Conservation (phyloP, 2,113 vertebrate species). For the Heliornis fulica region DNA sequence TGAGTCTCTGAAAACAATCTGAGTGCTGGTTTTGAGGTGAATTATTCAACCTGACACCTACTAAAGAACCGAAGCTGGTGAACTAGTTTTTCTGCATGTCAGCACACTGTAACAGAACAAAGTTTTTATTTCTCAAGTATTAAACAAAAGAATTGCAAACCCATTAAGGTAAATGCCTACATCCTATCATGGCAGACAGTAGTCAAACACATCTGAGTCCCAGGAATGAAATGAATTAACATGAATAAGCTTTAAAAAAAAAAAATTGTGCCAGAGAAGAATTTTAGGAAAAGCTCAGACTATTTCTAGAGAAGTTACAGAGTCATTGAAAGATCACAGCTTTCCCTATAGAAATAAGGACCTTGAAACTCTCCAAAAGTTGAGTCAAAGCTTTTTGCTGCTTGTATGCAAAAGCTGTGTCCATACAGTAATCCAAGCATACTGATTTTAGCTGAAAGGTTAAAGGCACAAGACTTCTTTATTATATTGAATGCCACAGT, state of each 20-base stretch:
- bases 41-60: neutral
- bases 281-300: neutral
- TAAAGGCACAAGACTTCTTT: neutral
- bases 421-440: neutral
- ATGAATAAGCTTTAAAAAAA: neutral
- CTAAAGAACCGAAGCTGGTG: neutral
- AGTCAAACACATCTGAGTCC: neutral
- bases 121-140: neutral
- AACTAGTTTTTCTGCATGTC: neutral
- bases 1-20: neutral
- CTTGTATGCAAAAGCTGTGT: neutral
- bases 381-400: neutral
- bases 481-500: neutral
- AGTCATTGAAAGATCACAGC: neutral
- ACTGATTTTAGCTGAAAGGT: neutral
- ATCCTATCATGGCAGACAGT: neutral
- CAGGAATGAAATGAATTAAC: neutral
- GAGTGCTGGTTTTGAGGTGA: neutral
- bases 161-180: neutral
- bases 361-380: neutral
- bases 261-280: neutral
- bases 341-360: neutral
- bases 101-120: neutral
- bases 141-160: neutral
- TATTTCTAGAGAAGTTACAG: neutral